A percentile compares a stretch with the other conserved stretches of the same genome.
phyloP scores from a whole-genome alignment of 2,888 invertebrate species.

The Himalopsyche japonica region DNA sequence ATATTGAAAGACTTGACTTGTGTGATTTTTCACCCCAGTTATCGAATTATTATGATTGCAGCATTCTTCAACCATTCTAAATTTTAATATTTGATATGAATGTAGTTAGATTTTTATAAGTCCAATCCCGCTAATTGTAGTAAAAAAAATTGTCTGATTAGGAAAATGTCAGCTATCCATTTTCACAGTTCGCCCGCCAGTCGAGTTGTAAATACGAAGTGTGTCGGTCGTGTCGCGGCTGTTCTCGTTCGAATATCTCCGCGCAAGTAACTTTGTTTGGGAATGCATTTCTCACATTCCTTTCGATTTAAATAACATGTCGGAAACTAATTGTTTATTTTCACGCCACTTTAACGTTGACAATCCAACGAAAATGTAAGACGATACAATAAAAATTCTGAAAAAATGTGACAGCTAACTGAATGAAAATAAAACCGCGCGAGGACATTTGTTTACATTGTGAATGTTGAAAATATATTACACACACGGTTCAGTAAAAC shows the following conservation, averaged over 20 bases:
- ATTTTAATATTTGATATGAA: no score
- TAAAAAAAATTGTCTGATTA: not conserved
- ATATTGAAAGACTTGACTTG: no score
- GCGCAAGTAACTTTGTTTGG: not conserved
- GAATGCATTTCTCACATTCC: not conserved
- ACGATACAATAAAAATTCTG: not conserved
- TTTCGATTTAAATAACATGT: not conserved
- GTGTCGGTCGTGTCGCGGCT: not conserved
- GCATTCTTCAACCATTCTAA: no score
- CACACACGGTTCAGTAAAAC: not conserved
- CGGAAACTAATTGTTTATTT: not conserved
- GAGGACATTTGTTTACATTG: constrained; percentile 1
- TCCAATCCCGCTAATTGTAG: no score
- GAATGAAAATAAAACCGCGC: not conserved
- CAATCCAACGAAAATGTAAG: not conserved
- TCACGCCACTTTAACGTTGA: not conserved
- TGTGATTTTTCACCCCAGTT: no score
- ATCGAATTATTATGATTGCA: no score
- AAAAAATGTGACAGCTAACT: not conserved
- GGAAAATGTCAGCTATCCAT: not conserved
- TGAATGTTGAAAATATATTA: not conserved
- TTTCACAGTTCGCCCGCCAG: not conserved
- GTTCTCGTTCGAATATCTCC: not conserved
- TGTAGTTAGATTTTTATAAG: no score
- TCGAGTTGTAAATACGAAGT: not conserved